Base-by-base conservation (phyloP, 2,113 vertebrate genomes). In the Oryzias melastigma region DNA sequence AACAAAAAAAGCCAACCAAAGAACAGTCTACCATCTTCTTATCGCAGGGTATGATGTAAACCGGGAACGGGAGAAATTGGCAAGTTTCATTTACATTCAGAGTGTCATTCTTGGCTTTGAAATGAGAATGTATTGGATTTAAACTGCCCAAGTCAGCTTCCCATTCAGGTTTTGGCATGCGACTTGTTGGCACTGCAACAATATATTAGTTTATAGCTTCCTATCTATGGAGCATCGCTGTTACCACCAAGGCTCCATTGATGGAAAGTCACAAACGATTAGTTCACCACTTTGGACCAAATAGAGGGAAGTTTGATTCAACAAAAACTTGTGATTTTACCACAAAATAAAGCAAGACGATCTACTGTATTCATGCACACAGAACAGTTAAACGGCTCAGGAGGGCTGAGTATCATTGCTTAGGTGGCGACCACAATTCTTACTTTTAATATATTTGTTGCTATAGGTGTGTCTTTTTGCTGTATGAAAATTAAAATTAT, bases 1-100 rank as follows among this genome's bases (percentile, higher is more conserved):
- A 69, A 74, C 77, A 73, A 83, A 84, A 80, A 35, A 35, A 35
- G 8, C 29, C 29, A 10, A 71, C 58, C 63, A 73, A 78, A 75
- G 27, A 42, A 42, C 72, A 67, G 60, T 69, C 68, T 67, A 50
- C 13, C 66, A 67, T 69, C 29, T 29, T 46, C 52, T 20, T 61
- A 51, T 49, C 6, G 4, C 59, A 27, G 52, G 27, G 27, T 48
- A 64, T 58, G 73, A 68, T 70, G 58, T 62, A 53, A 71, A 80
- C 61, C 53, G 50, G 51, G 51, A 27, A 71, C 41, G 41, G 73
- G 25, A 52, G 70, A 2, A 74, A 84, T 72, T 77, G 73, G 72
- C 73, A 81, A 74, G 58, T 89, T 80, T 82, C 70, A 82, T 80
- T 84, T 78, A 63, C 65, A 82, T 81, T 73, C 67, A 40, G 53